Evolutionary conservation across 2,113 vertebrate species (phyloP).

Genomic region (Forbesichthys papilliferus): DNA sequence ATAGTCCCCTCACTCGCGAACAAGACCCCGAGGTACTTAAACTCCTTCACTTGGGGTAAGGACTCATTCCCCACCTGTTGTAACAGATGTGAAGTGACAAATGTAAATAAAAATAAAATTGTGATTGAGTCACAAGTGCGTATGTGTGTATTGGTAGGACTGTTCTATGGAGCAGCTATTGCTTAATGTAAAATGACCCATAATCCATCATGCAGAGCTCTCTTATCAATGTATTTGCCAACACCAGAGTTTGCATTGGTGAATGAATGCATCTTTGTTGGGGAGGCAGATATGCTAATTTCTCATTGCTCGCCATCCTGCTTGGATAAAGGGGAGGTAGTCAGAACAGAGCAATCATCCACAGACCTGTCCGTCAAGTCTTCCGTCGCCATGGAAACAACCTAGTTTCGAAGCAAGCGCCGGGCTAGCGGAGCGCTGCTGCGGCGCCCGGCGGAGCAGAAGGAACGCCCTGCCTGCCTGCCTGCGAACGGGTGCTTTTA

Average conservation of each 20-base stretch:
- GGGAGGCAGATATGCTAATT: constrained; percentile 25
- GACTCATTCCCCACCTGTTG: no score
- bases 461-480: constrained; percentile 24
- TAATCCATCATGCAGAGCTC: no score
- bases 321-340: constrained; percentile 31
- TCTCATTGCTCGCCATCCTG: constrained; percentile 24
- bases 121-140: no score
- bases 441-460: constrained; percentile 41
- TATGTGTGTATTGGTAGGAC: no score
- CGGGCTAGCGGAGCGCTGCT: constrained; percentile 51
- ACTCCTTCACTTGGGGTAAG: no score
- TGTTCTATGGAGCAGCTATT: no score
- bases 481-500: no score
- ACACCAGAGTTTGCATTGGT: constrained; percentile 2
- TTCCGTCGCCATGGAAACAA: constrained; percentile 80
- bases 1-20: no score
- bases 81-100: no score
- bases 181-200: no score
- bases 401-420: constrained; percentile 73
- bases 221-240: not conserved
- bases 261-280: not conserved
- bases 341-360: constrained; percentile 56
- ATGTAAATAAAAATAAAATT: no score
- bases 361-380: constrained; percentile 74
- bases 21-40: no score